These are phyloP conservation scores for Halichoeres trimaculatus DNA, from an alignment of 2,113 vertebrate genomes.

Conservation along the genomic window DNA sequence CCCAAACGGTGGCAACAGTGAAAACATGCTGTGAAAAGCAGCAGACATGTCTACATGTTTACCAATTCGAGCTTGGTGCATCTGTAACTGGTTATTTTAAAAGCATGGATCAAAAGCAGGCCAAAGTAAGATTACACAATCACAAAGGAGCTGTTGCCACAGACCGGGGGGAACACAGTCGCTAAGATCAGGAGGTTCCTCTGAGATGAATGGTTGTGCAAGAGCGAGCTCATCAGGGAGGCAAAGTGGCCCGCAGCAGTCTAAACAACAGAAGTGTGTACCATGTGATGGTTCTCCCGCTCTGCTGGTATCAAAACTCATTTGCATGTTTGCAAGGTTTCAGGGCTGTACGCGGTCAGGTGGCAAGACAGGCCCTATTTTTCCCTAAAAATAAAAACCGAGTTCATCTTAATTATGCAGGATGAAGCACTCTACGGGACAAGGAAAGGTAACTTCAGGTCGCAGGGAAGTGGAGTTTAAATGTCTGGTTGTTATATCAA, in stretches of 20 bases:
- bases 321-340: conserved; percentile 62
- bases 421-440: conserved; percentile 22
- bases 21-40: too few relatives aligned
- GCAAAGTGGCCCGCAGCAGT: conserved; percentile 27
- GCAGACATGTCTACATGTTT: neutral
- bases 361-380: conserved; percentile 42
- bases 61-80: neutral
- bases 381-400: conserved; percentile 53
- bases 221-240: conserved; percentile 34
- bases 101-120: neutral
- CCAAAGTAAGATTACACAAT: conserved; percentile 6
- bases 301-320: conserved; percentile 25
- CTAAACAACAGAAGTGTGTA: conserved; percentile 10
- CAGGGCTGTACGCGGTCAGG: conserved; percentile 40
- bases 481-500: neutral
- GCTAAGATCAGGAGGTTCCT: conserved; percentile 27
- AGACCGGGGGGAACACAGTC: conserved; percentile 15
- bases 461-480: neutral
- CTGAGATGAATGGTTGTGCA: conserved; percentile 44
- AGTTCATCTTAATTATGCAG: conserved; percentile 63
- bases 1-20: too few relatives aligned
- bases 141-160: conserved; percentile 21
- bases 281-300: neutral
- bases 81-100: conserved; percentile 2
- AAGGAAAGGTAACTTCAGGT: neutral